A percentile compares a stretch with the other conserved stretches of the same genome.
Evolutionary conservation across 30 jellyfish, hydroid and myxozoan species (phyloP).

Genomic region (Pelagia noctiluca): DNA sequence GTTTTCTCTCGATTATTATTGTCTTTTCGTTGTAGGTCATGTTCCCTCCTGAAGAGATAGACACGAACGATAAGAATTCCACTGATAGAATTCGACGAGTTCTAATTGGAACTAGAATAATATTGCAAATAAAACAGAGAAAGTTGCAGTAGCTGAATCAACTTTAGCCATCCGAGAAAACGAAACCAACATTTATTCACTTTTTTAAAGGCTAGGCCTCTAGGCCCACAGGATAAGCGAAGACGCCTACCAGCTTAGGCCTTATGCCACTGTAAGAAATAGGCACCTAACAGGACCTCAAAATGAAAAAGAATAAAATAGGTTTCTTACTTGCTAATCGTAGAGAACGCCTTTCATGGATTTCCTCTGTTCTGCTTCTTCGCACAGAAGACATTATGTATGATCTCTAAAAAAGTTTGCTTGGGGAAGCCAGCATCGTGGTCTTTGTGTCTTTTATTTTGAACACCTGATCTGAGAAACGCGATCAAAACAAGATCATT

Average conservation of each 20-base stretch:
- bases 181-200: too few relatives aligned
- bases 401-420: constrained; percentile 25
- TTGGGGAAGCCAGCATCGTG: constrained; percentile 71
- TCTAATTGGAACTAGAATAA: too few relatives aligned
- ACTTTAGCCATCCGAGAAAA: too few relatives aligned
- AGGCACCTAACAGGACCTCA: constrained; percentile 2
- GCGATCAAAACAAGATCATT: constrained; percentile 83
- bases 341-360: constrained; percentile 43
- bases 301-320: too few relatives aligned
- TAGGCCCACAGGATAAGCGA: too few relatives aligned
- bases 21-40: constrained; percentile 1
- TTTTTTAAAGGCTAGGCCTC: too few relatives aligned
- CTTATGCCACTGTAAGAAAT: neutral
- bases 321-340: constrained; percentile 55
- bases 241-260: too few relatives aligned
- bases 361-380: constrained; percentile 29
- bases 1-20: constrained; percentile 5
- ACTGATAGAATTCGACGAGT: too few relatives aligned
- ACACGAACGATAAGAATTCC: too few relatives aligned
- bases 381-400: constrained; percentile 60
- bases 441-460: constrained; percentile 58
- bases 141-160: too few relatives aligned
- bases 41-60: neutral
- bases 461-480: constrained; percentile 75
- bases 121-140: neutral